A percentile compares a stretch with the other conserved stretches of the same genome.
Conservation (phyloP, 2,113 vertebrate species). For the Cyrtonyx montezumae region DNA sequence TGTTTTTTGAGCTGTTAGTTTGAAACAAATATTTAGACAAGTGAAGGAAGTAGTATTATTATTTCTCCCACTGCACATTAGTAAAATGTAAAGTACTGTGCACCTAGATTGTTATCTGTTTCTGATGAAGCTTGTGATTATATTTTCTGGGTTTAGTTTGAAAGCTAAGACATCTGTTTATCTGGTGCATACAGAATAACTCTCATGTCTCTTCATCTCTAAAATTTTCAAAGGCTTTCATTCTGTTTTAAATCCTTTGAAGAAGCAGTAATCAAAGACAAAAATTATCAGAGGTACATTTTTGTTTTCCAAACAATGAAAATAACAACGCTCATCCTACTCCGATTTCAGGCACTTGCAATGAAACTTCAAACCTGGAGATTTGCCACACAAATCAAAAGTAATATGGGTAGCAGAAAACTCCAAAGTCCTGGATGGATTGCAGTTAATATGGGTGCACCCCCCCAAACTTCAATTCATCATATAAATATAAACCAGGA, state of each 20-base stretch:
- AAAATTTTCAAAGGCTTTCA: constrained; percentile 89
- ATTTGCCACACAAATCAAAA: constrained; percentile 81
- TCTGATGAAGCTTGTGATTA: constrained; percentile 81
- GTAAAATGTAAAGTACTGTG: constrained; percentile 76
- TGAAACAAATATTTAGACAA: constrained; percentile 83
- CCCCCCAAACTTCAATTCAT: constrained; percentile 66
- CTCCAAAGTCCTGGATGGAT: constrained; percentile 71
- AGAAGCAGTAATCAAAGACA: constrained; percentile 88
- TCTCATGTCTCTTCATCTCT: constrained; percentile 85
- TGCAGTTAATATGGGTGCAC: constrained; percentile 63
- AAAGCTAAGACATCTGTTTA: constrained; percentile 88
- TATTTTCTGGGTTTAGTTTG: constrained; percentile 82
- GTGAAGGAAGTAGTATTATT: constrained; percentile 79
- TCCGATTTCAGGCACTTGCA: constrained; percentile 78
- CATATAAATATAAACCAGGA: constrained; percentile 78
- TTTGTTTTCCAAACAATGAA: constrained; percentile 88
- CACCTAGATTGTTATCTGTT: constrained; percentile 77
- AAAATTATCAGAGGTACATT: constrained; percentile 90
- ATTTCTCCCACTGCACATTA: constrained; percentile 79
- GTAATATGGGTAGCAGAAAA: constrained; percentile 72
- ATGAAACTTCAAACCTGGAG: constrained; percentile 81
- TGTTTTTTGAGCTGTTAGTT: constrained; percentile 78
- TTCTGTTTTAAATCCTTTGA: constrained; percentile 86
- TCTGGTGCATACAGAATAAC: constrained; percentile 83
- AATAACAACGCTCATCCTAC: constrained; percentile 80